Evolutionary conservation across 2,797 vertebrate species (phyloP).

Genomic region (Meriones psammophilus): DNA sequence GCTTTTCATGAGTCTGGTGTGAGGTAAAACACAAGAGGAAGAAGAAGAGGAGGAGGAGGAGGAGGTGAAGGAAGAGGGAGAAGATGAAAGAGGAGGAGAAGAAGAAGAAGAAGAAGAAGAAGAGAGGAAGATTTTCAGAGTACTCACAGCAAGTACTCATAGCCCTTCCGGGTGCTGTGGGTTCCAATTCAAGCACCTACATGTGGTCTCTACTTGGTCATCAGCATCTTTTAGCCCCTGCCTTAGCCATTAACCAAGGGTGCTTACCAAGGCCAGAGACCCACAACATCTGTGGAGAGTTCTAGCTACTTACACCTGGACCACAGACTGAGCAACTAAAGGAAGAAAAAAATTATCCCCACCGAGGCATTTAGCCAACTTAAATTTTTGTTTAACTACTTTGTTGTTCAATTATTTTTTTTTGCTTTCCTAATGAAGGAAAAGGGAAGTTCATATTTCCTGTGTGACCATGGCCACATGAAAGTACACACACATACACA

Average conservation of each 20-base stretch:
- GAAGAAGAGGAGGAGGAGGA: too few species aligned
- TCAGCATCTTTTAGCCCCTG: rapidly evolving
- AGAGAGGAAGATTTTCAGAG: background rate
- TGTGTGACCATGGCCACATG: background rate
- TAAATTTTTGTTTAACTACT: constrained; percentile 67
- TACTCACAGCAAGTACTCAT: rapidly evolving
- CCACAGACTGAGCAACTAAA: background rate
- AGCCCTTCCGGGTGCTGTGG: background rate
- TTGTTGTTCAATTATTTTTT: constrained; percentile 59
- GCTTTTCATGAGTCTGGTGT: background rate
- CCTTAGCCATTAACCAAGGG: background rate
- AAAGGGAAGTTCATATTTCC: background rate
- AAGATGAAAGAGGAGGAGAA: too few species aligned
- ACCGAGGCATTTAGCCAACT: background rate
- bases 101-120: too few species aligned
- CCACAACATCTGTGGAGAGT: rapidly evolving
- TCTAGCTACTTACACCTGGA: rapidly evolving
- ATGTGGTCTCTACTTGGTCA: rapidly evolving
- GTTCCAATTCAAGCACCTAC: rapidly evolving
- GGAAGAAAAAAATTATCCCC: background rate
- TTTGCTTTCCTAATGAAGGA: constrained; percentile 53
- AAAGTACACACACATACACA: background rate
- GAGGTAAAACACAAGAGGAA: too few species aligned
- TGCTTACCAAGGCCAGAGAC: background rate
- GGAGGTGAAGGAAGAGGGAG: too few species aligned